These are phyloP conservation scores for Pterocles orientalis DNA, from an alignment of 2,113 vertebrate genomes.

Conservation along the genomic window DNA sequence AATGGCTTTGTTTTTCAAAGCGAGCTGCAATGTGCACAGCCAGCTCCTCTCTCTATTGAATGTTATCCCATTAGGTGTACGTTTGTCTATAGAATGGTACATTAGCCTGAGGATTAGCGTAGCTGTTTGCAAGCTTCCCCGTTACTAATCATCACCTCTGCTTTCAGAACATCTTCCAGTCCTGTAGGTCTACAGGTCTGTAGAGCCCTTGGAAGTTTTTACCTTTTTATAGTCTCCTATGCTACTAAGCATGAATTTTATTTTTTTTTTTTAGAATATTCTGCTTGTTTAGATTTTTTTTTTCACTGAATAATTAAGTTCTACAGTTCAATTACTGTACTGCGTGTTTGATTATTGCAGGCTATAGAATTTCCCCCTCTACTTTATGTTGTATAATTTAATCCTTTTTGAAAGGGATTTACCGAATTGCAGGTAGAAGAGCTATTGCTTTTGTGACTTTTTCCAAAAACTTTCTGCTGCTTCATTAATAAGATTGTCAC, in stretches of 20 bases:
- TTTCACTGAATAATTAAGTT: background rate
- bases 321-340: background rate
- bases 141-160: slow-evolving; percentile 36
- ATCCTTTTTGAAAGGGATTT: background rate
- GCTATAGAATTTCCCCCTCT: background rate
- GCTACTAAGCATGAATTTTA: background rate
- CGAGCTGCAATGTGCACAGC: background rate
- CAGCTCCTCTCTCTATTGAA: background rate
- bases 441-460: background rate
- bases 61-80: background rate
- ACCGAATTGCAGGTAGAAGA: background rate
- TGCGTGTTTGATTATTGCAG: background rate
- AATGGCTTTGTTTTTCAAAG: background rate
- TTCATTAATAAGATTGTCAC: background rate
- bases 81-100: background rate
- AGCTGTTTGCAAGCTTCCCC: background rate
- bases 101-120: background rate
- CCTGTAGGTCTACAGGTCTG: slow-evolving; percentile 5
- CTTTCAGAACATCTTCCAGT: slow-evolving; percentile 40
- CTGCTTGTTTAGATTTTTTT: background rate
- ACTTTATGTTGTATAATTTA: background rate
- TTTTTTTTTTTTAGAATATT: slow-evolving; percentile 37
- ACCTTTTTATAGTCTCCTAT: background rate
- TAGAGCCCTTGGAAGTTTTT: background rate
- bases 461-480: background rate